phyloP scores from a whole-genome alignment of 2,113 vertebrate genomes.

The Ornithorhynchus anatinus region DNA sequence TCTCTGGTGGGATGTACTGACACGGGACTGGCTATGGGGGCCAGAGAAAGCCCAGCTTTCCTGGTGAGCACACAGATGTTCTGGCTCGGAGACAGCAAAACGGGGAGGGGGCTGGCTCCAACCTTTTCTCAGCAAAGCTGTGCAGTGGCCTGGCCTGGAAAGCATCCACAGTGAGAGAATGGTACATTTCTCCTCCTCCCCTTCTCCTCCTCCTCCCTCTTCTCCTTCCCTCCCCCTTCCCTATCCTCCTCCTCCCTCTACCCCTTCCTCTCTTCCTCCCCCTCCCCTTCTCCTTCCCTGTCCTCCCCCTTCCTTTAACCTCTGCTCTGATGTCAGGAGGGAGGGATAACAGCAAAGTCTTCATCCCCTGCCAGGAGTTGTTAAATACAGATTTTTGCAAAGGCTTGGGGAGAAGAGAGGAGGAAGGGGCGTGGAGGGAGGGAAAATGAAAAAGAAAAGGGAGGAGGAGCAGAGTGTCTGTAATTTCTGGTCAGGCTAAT shows the following conservation, averaged over 20 bases:
- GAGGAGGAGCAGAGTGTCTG: background rate
- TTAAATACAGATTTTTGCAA: background rate
- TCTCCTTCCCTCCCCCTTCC: too few species aligned
- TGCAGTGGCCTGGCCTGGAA: constrained; percentile 46
- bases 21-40: constrained; percentile 59
- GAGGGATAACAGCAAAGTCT: background rate
- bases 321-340: background rate
- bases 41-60: constrained; percentile 54
- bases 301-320: background rate
- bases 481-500: background rate
- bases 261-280: background rate
- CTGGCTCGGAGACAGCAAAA: constrained; percentile 53
- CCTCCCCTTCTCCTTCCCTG: background rate
- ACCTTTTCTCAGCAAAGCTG: constrained; percentile 44
- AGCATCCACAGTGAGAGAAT: constrained; percentile 34
- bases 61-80: constrained; percentile 63
- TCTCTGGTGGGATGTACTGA: constrained; percentile 44
- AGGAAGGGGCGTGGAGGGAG: accelerated
- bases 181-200: background rate
- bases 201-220: too few species aligned
- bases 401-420: background rate
- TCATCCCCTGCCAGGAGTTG: background rate
- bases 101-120: constrained; percentile 27
- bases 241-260: too few species aligned
- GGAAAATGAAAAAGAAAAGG: background rate